Percentiles rank a stretch among this genome's conserved stretches.
These are phyloP conservation scores for Huso huso DNA, from an alignment of 2,797 vertebrate genomes.

Conservation along the genomic window DNA sequence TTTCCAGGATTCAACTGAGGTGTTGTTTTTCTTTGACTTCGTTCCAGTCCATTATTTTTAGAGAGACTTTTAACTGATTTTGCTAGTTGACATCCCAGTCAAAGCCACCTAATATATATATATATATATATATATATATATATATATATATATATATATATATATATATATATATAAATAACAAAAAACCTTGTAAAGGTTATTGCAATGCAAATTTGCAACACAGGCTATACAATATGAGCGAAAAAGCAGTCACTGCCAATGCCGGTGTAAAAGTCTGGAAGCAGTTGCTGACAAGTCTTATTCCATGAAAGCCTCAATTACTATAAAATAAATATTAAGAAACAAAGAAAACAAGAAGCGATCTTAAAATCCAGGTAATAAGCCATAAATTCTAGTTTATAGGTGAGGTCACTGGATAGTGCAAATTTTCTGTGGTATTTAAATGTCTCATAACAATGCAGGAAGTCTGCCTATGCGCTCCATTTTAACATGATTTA, in stretches of 20 bases:
- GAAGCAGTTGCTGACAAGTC: not conserved
- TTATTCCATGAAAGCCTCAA: not conserved
- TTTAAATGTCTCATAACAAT: not conserved
- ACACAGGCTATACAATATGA: no score
- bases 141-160: no score
- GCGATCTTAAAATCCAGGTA: not conserved
- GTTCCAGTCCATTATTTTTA: no score
- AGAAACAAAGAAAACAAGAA: not conserved
- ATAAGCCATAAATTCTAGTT: not conserved
- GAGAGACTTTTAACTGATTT: no score
- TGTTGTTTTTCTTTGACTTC: no score
- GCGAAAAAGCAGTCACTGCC: not conserved
- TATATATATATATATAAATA: no score
- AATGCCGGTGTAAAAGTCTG: not conserved
- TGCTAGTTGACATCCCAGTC: no score
- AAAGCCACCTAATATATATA: no score
- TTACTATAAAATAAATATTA: not conserved
- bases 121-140: no score
- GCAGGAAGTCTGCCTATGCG: not conserved
- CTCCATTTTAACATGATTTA: not conserved
- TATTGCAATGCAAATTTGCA: no score
- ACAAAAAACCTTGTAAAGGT: no score
- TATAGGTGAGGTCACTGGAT: conserved; percentile 2
- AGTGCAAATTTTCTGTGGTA: not conserved
- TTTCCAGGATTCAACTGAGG: no score